Conservation (phyloP, 1,140 invertebrate species). For the Dreissena rostriformis region DNA sequence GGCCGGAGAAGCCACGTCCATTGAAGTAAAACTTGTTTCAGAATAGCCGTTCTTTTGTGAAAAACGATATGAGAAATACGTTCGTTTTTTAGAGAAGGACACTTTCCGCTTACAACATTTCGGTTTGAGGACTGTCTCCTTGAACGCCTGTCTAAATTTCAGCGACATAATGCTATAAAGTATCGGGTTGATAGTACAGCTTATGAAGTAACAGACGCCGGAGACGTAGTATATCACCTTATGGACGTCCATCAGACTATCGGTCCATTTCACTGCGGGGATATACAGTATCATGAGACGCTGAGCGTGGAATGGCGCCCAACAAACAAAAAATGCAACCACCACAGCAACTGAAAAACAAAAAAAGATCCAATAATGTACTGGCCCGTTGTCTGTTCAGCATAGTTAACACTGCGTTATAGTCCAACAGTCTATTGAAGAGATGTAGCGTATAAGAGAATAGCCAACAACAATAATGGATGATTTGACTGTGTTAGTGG, state of each 20-base stretch:
- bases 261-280: conserved; percentile 76
- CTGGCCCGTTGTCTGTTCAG: too few species aligned
- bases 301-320: conserved; percentile 96
- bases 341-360: conserved; percentile 92
- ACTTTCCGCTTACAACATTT: not conserved
- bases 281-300: conserved; percentile 90
- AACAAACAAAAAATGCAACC: conserved; percentile 96
- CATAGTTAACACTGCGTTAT: too few species aligned
- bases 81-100: not conserved
- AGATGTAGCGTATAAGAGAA: too few species aligned
- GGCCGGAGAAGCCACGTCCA: not conserved
- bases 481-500: too few species aligned
- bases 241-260: conserved; percentile 63
- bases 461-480: too few species aligned
- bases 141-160: conserved; percentile 84
- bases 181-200: conserved; percentile 86
- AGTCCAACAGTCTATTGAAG: too few species aligned
- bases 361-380: not conserved
- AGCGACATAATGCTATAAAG: conserved; percentile 85
- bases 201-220: conserved; percentile 79
- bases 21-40: conserved; percentile 10
- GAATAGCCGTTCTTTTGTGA: conserved; percentile 1
- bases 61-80: not conserved
- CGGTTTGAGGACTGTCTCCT: not conserved
- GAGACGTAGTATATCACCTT: conserved; percentile 73